phyloP scores from a whole-genome alignment of 2,888 invertebrate genomes.

The Lepidochitona cinerea region DNA sequence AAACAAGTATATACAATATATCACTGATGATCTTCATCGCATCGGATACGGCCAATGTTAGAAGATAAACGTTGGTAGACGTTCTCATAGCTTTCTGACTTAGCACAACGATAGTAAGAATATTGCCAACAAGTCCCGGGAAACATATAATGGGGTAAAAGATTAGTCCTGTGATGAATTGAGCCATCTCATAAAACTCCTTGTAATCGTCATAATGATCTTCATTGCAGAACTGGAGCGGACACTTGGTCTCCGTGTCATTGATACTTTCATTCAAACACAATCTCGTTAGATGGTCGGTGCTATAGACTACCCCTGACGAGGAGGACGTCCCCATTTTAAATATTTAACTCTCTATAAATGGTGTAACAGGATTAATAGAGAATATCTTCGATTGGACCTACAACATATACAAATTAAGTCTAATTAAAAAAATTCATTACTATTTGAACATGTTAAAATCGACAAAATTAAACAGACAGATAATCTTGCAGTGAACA shows the following conservation, averaged over 20 bases:
- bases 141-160: constrained; percentile 41
- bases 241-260: not conserved
- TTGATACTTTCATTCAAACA: not conserved
- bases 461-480: too few relatives aligned
- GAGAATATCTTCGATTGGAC: too few relatives aligned
- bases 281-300: not conserved
- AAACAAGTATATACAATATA: constrained; percentile 40
- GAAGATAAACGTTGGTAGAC: constrained; percentile 43
- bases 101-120: constrained; percentile 38
- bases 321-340: not conserved
- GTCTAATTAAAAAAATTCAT: too few relatives aligned
- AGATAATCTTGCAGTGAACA: too few relatives aligned
- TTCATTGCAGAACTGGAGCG: not conserved
- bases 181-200: constrained; percentile 39
- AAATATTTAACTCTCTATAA: too few relatives aligned
- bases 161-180: constrained; percentile 38
- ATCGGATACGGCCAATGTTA: constrained; percentile 41
- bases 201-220: constrained; percentile 13
- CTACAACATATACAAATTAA: too few relatives aligned
- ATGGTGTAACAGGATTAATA: too few relatives aligned
- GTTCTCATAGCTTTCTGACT: constrained; percentile 31
- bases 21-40: constrained; percentile 43
- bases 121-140: constrained; percentile 37
- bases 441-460: too few relatives aligned
- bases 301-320: not conserved